A percentile compares a stretch with the other conserved stretches of the same genome.
Conservation (phyloP, 2,797 vertebrate genomes). For the Rhabdomys pumilio region DNA sequence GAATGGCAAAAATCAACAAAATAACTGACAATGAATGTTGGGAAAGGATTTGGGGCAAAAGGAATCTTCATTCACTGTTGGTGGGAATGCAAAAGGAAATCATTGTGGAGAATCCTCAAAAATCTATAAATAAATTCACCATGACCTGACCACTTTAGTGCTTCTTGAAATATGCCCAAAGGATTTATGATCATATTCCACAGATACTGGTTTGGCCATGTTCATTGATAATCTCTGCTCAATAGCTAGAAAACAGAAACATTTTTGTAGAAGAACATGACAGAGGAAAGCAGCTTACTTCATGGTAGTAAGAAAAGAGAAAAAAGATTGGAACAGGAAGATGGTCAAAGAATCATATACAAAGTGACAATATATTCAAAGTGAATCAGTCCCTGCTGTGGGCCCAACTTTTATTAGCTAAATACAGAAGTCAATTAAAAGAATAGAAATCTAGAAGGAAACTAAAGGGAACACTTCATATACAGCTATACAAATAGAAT, state of each 20-base stretch:
- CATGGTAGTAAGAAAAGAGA: not conserved
- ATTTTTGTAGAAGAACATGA: not conserved
- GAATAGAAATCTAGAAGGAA: not conserved
- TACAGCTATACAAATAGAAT: not conserved
- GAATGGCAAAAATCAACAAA: not conserved
- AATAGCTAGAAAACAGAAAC: not conserved
- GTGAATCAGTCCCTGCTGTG: not conserved
- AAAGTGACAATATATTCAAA: not conserved
- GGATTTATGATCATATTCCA: not conserved
- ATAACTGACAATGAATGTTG: not conserved
- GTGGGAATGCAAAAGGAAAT: not conserved
- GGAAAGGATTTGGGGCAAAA: not conserved
- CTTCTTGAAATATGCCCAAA: not conserved
- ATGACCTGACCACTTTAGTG: not conserved
- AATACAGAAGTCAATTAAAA: not conserved
- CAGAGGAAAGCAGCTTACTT: not conserved
- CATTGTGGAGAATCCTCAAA: not conserved
- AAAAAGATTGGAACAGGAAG: not conserved
- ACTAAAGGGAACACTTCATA: not conserved
- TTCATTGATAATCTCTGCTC: not conserved
- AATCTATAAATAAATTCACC: not conserved
- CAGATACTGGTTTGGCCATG: not conserved
- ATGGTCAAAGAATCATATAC: not conserved
- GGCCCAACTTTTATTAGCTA: not conserved
- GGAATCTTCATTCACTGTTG: not conserved